Evolutionary conservation across 2,888 invertebrate species (phyloP).

Genomic region (Cryptophagus acutangulus): DNA sequence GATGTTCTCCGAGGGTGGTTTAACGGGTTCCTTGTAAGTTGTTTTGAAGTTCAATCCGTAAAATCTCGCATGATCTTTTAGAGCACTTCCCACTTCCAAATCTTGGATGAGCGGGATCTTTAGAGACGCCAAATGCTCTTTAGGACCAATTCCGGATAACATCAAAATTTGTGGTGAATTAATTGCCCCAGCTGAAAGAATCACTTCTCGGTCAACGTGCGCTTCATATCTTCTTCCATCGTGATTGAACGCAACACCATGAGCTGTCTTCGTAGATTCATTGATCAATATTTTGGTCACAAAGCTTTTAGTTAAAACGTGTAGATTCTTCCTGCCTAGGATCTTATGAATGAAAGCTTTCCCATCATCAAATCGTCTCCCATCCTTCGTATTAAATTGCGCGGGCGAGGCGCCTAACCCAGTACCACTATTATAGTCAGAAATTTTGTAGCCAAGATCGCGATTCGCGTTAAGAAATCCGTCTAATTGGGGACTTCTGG

Average conservation of each 20-base stretch:
- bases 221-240: constrained; percentile 50
- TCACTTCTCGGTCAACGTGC: constrained; percentile 64
- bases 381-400: constrained; percentile 62
- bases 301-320: constrained; percentile 62
- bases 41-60: constrained; percentile 19
- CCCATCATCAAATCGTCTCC: constrained; percentile 67
- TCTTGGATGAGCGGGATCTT: constrained; percentile 19
- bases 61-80: constrained; percentile 44
- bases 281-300: constrained; percentile 59
- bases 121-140: constrained; percentile 50
- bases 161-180: constrained; percentile 78
- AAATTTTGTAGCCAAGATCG: constrained; percentile 62
- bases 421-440: constrained; percentile 63
- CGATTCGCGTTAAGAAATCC: constrained; percentile 61
- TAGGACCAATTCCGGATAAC: constrained; percentile 76
- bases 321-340: constrained; percentile 59
- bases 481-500: constrained; percentile 15
- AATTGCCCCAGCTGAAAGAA: constrained; percentile 72
- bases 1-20: constrained; percentile 14
- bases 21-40: constrained; percentile 19
- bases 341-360: constrained; percentile 70
- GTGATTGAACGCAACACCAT: constrained; percentile 63
- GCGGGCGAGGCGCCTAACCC: constrained; percentile 59
- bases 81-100: constrained; percentile 22
- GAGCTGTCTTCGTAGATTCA: constrained; percentile 46